Evolutionary conservation across 2,113 vertebrate genomes (phyloP).

Genomic region (Athene noctua): DNA sequence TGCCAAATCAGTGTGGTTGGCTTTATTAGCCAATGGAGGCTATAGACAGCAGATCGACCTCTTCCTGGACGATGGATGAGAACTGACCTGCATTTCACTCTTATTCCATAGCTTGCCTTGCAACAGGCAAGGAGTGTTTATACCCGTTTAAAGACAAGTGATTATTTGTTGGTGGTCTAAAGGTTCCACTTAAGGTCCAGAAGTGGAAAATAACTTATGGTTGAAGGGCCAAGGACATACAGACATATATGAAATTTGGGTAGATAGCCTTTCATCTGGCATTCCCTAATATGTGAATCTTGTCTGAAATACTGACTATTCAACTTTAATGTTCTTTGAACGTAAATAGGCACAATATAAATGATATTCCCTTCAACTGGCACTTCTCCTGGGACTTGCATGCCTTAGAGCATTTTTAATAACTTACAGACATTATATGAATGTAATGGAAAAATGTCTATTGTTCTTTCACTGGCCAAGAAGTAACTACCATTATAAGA

Average conservation of each 20-base stretch:
- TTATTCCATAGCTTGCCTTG: not conserved
- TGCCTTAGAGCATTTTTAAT: constrained; percentile 56
- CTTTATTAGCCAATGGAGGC: not conserved
- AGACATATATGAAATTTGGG: not conserved
- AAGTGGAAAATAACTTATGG: not conserved
- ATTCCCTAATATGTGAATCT: not conserved
- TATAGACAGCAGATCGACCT: not conserved
- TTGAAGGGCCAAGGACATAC: not conserved
- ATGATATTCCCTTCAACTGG: constrained; percentile 17
- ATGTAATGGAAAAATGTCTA: constrained; percentile 4
- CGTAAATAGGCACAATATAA: constrained; percentile 11
- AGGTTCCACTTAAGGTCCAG: not conserved
- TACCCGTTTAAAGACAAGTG: not conserved
- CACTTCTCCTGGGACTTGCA: constrained; percentile 3
- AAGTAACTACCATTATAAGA: not conserved
- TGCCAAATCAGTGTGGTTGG: not conserved
- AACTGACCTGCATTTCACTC: not conserved
- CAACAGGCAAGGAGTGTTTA: not conserved
- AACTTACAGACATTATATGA: constrained; percentile 10
- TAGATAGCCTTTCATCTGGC: not conserved
- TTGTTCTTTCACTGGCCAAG: constrained; percentile 30
- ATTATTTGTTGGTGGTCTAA: not conserved
- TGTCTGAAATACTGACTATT: not conserved
- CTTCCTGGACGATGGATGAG: not conserved
- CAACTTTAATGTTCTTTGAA: constrained; percentile 25